phyloP scores from a whole-genome alignment of 2,888 invertebrate species.

The Anoncus sp. region DNA sequence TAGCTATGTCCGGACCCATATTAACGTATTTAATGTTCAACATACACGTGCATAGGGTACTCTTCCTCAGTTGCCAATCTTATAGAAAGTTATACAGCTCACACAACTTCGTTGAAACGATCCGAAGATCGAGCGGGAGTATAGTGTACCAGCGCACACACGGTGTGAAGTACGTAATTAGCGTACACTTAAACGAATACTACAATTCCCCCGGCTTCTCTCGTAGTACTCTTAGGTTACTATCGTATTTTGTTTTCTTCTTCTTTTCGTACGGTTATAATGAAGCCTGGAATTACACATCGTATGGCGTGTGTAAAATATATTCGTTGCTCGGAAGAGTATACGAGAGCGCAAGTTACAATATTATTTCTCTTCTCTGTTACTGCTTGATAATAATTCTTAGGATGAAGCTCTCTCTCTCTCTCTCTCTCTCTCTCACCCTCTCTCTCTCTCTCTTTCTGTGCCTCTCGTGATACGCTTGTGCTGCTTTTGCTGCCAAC shows the following conservation, averaged over 20 bases:
- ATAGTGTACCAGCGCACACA: conserved; percentile 42
- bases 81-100: conserved; percentile 5
- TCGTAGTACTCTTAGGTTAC: conserved; percentile 24
- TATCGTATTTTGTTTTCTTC: conserved; percentile 63
- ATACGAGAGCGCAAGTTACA: conserved; percentile 64
- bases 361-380: conserved; percentile 63
- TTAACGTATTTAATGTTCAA: conserved; percentile 16
- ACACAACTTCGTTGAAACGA: conserved; percentile 25
- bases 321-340: conserved; percentile 59
- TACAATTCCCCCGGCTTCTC: conserved; percentile 46
- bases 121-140: conserved; percentile 40
- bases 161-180: conserved; percentile 74
- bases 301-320: conserved; percentile 71
- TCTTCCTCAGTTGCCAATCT: not conserved
- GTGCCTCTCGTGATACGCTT: conserved; percentile 10
- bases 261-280: conserved; percentile 70
- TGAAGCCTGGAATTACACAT: conserved; percentile 72
- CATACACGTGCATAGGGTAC: conserved; percentile 13
- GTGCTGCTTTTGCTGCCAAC: conserved; percentile 9
- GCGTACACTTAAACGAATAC: conserved; percentile 67
- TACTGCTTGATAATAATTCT: conserved; percentile 69
- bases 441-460: no score
- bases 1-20: conserved; percentile 1
- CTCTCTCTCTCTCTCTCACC: no score
- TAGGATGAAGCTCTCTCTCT: conserved; percentile 60